These are phyloP conservation scores for Chloropsis hardwickii DNA, from an alignment of 2,113 vertebrate genomes.

Conservation along the genomic window DNA sequence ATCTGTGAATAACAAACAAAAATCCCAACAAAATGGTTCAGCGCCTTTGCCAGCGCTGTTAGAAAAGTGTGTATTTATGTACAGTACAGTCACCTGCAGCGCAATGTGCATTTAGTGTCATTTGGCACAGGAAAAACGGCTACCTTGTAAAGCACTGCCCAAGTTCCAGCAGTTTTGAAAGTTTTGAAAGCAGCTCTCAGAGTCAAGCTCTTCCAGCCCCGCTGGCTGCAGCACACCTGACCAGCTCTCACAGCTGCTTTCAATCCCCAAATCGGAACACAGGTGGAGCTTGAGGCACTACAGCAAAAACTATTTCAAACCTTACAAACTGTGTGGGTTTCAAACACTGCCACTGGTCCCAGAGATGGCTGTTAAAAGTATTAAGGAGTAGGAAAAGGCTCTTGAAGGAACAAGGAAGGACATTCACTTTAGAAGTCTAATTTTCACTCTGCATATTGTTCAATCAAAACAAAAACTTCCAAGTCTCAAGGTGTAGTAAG, in stretches of 20 bases:
- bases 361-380: neutral
- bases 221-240: rapidly evolving
- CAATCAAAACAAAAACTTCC: neutral
- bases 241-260: neutral
- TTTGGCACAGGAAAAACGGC: rapidly evolving
- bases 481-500: neutral
- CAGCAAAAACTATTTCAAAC: neutral
- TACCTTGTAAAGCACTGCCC: neutral
- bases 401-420: neutral
- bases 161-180: neutral
- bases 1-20: neutral
- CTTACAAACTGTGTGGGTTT: neutral
- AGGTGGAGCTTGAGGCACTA: neutral
- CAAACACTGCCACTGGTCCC: neutral
- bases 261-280: neutral
- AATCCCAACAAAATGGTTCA: neutral
- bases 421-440: neutral
- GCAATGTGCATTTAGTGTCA: rapidly evolving
- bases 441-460: neutral
- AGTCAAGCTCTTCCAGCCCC: neutral
- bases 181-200: neutral
- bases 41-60: neutral
- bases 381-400: neutral
- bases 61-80: neutral
- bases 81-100: neutral